Conservation (phyloP, 2,888 invertebrate species). For the Pterostichus madidus region DNA sequence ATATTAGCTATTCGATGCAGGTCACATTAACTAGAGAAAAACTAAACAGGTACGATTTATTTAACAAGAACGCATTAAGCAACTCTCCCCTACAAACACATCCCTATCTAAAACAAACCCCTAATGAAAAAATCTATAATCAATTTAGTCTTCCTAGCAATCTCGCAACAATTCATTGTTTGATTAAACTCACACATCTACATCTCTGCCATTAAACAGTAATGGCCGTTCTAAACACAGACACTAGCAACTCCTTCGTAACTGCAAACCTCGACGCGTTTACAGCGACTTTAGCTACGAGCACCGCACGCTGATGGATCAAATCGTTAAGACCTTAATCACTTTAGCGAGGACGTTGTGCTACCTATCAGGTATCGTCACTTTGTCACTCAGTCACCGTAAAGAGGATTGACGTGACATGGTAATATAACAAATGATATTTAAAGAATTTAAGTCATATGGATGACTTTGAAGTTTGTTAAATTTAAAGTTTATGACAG, state of each 20-base stretch:
- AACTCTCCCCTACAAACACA: no score
- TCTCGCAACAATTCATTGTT: slow-evolving; percentile 20
- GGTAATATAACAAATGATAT: no score
- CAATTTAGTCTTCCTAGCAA: background rate
- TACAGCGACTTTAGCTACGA: background rate
- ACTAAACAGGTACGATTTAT: no score
- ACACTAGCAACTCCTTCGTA: background rate
- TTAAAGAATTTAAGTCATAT: no score
- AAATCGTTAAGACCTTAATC: slow-evolving; percentile 24
- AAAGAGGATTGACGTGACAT: background rate
- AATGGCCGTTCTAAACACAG: slow-evolving; percentile 19
- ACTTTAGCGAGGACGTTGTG: background rate
- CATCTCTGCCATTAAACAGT: slow-evolving; percentile 30
- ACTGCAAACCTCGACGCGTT: background rate
- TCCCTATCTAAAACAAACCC: background rate
- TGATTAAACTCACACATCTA: slow-evolving; percentile 9
- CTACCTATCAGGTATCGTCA: no score
- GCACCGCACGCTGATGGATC: slow-evolving; percentile 19
- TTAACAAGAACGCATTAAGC: no score
- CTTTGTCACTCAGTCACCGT: no score
- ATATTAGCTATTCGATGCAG: no score
- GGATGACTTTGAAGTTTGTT: no score
- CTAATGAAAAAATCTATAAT: background rate
- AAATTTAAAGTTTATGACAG: no score
- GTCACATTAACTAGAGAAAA: no score